Evolutionary conservation across 2,113 vertebrate genomes (phyloP).

Genomic region (Argyrosomus japonicus): DNA sequence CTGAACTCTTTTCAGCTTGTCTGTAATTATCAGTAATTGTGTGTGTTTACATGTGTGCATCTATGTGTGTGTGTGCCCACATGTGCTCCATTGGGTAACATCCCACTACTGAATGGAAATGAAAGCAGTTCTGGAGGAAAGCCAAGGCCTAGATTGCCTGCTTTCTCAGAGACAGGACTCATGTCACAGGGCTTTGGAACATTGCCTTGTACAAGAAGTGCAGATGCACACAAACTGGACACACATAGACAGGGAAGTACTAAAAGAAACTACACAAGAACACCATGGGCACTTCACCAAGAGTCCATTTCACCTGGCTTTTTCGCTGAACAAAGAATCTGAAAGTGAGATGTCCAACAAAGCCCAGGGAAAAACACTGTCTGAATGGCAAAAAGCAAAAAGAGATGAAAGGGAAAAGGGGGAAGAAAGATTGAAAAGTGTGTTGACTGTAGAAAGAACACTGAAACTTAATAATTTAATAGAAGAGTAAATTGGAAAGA

Average conservation of each 20-base stretch:
- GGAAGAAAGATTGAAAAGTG: constrained; percentile 10
- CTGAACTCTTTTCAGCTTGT: constrained; percentile 4
- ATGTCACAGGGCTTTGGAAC: constrained; percentile 63
- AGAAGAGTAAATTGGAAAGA: constrained; percentile 21
- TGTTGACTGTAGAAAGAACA: constrained; percentile 14
- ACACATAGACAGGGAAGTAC: background rate
- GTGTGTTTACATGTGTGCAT: background rate
- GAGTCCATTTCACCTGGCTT: constrained; percentile 66
- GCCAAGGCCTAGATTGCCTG: constrained; percentile 71
- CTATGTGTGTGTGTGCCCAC: background rate
- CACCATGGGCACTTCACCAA: constrained; percentile 42
- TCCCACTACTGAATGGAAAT: constrained; percentile 61
- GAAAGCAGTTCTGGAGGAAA: constrained; percentile 62
- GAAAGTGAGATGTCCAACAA: constrained; percentile 54
- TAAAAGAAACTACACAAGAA: constrained; percentile 44
- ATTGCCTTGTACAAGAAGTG: constrained; percentile 55
- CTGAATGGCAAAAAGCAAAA: constrained; percentile 33
- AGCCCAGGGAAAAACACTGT: constrained; percentile 28
- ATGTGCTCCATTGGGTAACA: constrained; percentile 52
- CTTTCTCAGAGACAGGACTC: constrained; percentile 60
- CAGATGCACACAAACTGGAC: constrained; percentile 22
- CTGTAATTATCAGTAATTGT: constrained; percentile 23
- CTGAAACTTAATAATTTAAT: constrained; percentile 4
- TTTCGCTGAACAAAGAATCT: constrained; percentile 61
- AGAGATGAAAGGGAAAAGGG: background rate